Evolutionary conservation across 2,113 vertebrate species (phyloP).

Genomic region (Otis tarda): DNA sequence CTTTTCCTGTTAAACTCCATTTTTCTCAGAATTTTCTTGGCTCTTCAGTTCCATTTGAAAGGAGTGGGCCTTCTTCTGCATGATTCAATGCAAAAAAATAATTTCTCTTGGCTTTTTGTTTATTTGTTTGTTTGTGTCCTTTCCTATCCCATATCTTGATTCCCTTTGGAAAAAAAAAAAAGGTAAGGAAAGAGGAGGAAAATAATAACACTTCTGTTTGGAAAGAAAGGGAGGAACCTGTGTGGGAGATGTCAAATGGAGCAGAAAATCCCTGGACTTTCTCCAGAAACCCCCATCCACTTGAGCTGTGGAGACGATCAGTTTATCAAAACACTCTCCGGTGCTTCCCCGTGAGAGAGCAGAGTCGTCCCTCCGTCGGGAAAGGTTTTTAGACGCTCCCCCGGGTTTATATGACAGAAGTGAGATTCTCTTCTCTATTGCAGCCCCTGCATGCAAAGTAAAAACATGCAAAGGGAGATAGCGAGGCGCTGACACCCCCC

Average conservation of each 20-base stretch:
- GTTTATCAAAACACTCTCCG: slow-evolving; percentile 60
- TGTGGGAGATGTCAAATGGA: slow-evolving; percentile 44
- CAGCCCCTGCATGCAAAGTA: neutral
- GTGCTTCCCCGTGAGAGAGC: neutral
- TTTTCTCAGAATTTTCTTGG: neutral
- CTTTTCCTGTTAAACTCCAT: neutral
- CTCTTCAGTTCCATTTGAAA: neutral
- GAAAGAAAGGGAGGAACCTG: slow-evolving; percentile 19
- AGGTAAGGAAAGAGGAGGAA: neutral
- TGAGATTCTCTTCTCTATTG: neutral
- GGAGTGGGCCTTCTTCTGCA: neutral
- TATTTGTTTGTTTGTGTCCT: slow-evolving; percentile 4
- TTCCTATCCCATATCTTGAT: neutral
- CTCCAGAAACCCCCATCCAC: slow-evolving; percentile 57
- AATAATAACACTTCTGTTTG: slow-evolving; percentile 1
- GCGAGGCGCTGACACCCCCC: neutral
- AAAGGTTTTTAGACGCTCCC: neutral
- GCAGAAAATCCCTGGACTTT: slow-evolving; percentile 56
- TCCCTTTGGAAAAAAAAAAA: neutral
- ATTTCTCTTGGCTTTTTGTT: slow-evolving; percentile 28
- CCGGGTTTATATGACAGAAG: neutral
- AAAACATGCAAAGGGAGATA: neutral
- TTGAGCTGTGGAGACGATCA: slow-evolving; percentile 34
- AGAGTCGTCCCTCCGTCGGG: rapidly evolving
- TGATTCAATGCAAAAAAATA: slow-evolving; percentile 12